A percentile compares a stretch with the other conserved stretches of the same genome.
phyloP scores from a whole-genome alignment of 2,113 vertebrate species.

The Calidris pygmaea region DNA sequence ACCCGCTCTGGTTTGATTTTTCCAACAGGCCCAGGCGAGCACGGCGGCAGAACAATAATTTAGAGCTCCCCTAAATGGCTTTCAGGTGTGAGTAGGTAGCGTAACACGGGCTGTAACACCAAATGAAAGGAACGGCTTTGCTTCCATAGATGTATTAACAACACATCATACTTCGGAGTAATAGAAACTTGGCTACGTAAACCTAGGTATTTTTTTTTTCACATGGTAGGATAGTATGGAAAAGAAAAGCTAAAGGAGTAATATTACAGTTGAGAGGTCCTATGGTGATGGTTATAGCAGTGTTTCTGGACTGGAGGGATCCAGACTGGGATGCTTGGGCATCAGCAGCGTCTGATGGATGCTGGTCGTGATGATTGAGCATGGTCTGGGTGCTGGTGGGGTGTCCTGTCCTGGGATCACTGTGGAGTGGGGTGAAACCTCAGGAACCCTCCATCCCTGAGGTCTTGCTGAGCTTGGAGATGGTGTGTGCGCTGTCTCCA shows the following conservation, averaged over 20 bases:
- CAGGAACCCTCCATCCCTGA: accelerated
- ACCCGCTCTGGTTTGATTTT: background rate
- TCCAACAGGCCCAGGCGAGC: background rate
- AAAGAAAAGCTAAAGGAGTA: background rate
- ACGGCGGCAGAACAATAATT: background rate
- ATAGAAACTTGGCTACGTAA: background rate
- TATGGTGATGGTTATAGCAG: background rate
- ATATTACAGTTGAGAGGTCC: background rate
- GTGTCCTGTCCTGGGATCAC: background rate
- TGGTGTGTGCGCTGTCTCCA: accelerated
- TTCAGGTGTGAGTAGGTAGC: background rate
- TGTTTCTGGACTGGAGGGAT: background rate
- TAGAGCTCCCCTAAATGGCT: background rate
- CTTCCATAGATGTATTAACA: background rate
- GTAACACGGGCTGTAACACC: background rate
- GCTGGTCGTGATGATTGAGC: accelerated
- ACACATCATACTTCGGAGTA: background rate
- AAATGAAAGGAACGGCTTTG: background rate
- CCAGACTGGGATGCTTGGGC: background rate
- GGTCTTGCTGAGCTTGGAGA: background rate
- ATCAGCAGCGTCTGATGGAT: background rate
- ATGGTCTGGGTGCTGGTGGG: background rate
- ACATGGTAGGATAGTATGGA: background rate
- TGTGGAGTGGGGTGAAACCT: background rate
- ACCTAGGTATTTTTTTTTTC: background rate